Percentiles rank a stretch among this genome's conserved stretches.
Conservation (phyloP, 2,113 vertebrate species). For the Aix galericulata region DNA sequence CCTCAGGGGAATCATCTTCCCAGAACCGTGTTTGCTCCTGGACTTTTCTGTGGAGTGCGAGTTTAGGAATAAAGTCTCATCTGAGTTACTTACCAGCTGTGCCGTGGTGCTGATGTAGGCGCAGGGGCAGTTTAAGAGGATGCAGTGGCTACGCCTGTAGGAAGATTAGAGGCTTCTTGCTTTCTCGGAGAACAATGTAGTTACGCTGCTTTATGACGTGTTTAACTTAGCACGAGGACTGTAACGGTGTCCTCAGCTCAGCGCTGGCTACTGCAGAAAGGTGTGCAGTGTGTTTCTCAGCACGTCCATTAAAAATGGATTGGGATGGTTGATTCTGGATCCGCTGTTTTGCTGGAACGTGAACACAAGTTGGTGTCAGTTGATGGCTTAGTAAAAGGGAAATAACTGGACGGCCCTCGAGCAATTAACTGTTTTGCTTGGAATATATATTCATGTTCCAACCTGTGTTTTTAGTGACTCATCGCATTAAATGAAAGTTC, state of each 20-base stretch:
- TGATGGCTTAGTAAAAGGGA: conserved; percentile 24
- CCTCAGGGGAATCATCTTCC: conserved; percentile 7
- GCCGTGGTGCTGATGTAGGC: neutral
- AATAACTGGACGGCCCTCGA: conserved; percentile 18
- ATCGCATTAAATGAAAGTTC: conserved; percentile 57
- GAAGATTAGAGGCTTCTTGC: conserved; percentile 1
- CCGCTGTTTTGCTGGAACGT: conserved; percentile 23
- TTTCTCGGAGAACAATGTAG: neutral
- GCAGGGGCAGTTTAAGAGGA: neutral
- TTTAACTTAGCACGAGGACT: neutral
- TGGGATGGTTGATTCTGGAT: neutral
- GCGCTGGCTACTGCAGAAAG: neutral
- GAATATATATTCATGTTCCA: conserved; percentile 47
- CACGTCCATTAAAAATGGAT: neutral
- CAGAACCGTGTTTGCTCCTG: conserved; percentile 5
- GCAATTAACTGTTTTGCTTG: conserved; percentile 55
- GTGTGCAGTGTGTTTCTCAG: neutral
- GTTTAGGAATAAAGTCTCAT: neutral
- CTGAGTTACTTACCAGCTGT: fast-evolving
- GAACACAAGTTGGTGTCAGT: neutral
- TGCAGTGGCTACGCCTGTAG: neutral
- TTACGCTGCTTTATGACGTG: neutral
- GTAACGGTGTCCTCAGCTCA: neutral
- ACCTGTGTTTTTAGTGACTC: conserved; percentile 64
- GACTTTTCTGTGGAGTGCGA: conserved; percentile 34